Percentiles rank a stretch among this genome's conserved stretches.
phyloP scores from a whole-genome alignment of 2,113 vertebrate species.

The Xyliphius kryptos region DNA sequence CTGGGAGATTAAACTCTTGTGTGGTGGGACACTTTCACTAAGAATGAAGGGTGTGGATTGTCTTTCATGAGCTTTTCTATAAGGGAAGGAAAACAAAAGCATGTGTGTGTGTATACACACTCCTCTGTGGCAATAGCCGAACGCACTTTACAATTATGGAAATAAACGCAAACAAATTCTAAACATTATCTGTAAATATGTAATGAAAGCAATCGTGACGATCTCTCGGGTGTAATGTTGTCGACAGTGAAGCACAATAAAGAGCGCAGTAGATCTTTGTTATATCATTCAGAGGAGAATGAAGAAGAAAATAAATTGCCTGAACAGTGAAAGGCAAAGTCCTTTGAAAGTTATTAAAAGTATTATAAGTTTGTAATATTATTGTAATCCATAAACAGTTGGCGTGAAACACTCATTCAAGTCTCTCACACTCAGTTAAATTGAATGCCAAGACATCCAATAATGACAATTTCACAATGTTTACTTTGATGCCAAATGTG shows the following conservation, averaged over 20 bases:
- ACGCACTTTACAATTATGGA: conserved; percentile 23
- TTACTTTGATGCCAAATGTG: too few species aligned
- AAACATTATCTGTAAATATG: conserved; percentile 7
- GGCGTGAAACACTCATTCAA: too few species aligned
- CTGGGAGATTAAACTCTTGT: neutral
- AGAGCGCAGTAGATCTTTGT: neutral
- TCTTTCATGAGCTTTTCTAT: neutral
- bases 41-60: neutral
- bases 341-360: too few species aligned
- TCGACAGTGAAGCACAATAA: neutral
- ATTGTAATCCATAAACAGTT: too few species aligned
- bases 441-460: too few species aligned
- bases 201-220: conserved; percentile 12
- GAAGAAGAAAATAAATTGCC: too few species aligned
- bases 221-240: conserved; percentile 2
- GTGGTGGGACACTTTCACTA: neutral
- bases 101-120: neutral
- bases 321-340: too few species aligned
- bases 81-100: neutral
- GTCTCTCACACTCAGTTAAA: too few species aligned
- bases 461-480: too few species aligned
- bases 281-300: neutral
- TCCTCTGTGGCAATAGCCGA: neutral
- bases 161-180: conserved; percentile 16
- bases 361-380: too few species aligned